Base-by-base conservation (phyloP, 92 coral and sea anemone species). In the Porites divaricata region DNA sequence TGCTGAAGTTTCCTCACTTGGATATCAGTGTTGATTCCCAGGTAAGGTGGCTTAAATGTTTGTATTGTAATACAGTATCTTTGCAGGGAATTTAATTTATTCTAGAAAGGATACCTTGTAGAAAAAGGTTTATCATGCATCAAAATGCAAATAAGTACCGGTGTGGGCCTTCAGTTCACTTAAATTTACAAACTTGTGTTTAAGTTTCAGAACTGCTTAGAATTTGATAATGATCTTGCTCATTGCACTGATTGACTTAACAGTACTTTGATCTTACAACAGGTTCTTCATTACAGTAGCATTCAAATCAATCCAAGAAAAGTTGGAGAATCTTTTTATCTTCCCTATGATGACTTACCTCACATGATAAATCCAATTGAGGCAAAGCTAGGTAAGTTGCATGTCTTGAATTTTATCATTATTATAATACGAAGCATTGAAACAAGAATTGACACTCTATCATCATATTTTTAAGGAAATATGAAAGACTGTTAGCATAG, bases 341-440 rank as follows among this genome's bases (percentile, higher is more conserved):
- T 96, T 72, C 63, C 76, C 6, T 62, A 91, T 16, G 86, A 92
- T 54, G 98, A 96, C 81, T 81, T 96, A 28, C 96, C 99, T 72
- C 98, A 90, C 74, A 95, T 96, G 91, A 94, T 96, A 53, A 96
- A 94, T 80, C 99, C 99, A 15, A 85, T 96, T 35, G 99, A 96
- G 62, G 98, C 95, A 68, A 96, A 96, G 83, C 91, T 96, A 5
- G 98, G 98, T 96, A 86, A 54, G 78, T 75, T 35, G 4, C 2
- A 7, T 16, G 5, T 50, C 7, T 4, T 35, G 45, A 35, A 35
- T 35, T 3, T 35, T 35, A 35, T n/a, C n/a, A n/a, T n/a, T n/a
- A n/a, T n/a, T n/a, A n/a, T n/a, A n/a, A n/a, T n/a, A n/a, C n/a
- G 45, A 35, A 35, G 45, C 45, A 0, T 35, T 35, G 45, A 35